A percentile compares a stretch with the other conserved stretches of the same genome.
Evolutionary conservation across 2,113 vertebrate species (phyloP).

Genomic region (Muscicapa adusta): DNA sequence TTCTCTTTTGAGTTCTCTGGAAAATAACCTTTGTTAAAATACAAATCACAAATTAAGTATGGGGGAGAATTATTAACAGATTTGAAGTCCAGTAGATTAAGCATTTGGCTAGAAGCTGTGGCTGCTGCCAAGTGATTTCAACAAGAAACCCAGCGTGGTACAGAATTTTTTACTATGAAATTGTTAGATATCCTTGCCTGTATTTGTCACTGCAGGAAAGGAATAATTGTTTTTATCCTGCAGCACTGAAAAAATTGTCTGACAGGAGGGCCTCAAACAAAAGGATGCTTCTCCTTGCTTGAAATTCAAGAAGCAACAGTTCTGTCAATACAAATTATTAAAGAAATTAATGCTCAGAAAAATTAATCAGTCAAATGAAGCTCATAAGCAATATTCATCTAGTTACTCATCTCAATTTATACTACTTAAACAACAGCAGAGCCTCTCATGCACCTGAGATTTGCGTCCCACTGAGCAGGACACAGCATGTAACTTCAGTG

Average conservation of each 20-base stretch:
- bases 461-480: neutral
- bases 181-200: neutral
- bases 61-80: neutral
- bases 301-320: neutral
- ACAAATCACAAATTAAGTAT: neutral
- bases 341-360: neutral
- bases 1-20: neutral
- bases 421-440: neutral
- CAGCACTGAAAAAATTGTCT: neutral
- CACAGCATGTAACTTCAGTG: neutral
- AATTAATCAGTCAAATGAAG: neutral
- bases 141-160: neutral
- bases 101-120: neutral
- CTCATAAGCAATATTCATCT: neutral
- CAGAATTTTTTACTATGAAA: neutral
- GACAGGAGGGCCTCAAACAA: neutral
- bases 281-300: neutral
- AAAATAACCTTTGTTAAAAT: neutral
- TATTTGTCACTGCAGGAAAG: neutral
- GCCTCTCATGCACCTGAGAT: neutral
- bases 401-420: neutral
- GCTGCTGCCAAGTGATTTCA: neutral
- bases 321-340: slow-evolving; percentile 17
- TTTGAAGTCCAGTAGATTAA: neutral
- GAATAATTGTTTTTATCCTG: neutral